Percentiles rank a stretch among this genome's conserved stretches.
Conservation (phyloP, 2,797 vertebrate genomes). For the Sardinella longiceps region DNA sequence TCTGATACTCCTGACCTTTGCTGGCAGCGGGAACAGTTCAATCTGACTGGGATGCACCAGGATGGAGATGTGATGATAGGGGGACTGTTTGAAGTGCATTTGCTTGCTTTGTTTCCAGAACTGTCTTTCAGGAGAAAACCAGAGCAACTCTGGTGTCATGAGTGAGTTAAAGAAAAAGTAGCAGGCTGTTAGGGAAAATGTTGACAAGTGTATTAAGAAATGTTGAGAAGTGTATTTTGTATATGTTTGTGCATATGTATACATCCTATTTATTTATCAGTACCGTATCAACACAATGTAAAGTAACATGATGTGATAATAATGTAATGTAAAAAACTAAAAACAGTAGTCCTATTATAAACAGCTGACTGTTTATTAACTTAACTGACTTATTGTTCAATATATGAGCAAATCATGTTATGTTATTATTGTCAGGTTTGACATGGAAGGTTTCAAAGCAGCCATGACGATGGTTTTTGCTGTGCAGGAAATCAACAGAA, state of each 20-base stretch:
- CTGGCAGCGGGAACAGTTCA: conserved; percentile 47
- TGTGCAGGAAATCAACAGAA: conserved; percentile 73
- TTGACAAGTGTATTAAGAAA: too few species aligned
- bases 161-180: neutral
- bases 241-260: too few species aligned
- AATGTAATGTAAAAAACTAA: neutral
- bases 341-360: neutral
- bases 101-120: conserved; percentile 67
- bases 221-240: neutral
- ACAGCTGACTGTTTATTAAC: too few species aligned
- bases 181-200: neutral
- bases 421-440: conserved; percentile 55
- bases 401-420: neutral
- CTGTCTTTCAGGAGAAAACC: conserved; percentile 66
- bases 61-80: conserved; percentile 69
- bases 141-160: conserved; percentile 19
- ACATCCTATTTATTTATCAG: too few species aligned
- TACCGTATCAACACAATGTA: too few species aligned
- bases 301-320: too few species aligned
- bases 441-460: conserved; percentile 59
- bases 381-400: neutral
- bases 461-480: conserved; percentile 72
- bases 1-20: conserved; percentile 36
- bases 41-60: conserved; percentile 58
- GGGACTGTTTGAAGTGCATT: conserved; percentile 68